phyloP scores from a whole-genome alignment of 2,888 invertebrate species.

The Agrotis ipsilon region DNA sequence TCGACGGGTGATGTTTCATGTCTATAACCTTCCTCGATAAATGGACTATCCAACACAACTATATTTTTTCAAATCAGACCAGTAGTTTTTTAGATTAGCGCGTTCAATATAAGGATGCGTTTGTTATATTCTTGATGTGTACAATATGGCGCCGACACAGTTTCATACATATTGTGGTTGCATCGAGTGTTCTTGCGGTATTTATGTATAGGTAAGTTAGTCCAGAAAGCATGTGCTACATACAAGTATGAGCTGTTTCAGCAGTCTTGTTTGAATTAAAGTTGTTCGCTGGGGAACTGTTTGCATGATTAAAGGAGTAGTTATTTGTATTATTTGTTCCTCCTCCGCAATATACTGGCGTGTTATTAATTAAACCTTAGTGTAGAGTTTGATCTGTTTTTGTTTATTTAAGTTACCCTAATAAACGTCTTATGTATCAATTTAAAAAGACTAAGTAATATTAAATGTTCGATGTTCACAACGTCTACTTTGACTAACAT shows the following conservation, averaged over 20 bases:
- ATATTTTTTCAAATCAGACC: no score
- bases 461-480: no score
- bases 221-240: constrained; percentile 42
- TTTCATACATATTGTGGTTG: no score
- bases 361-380: constrained; percentile 27
- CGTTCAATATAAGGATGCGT: not conserved
- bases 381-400: constrained; percentile 6
- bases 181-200: constrained; percentile 12
- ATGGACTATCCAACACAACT: no score
- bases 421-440: no score
- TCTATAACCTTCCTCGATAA: no score
- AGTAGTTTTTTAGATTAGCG: no score
- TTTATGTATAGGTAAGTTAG: constrained; percentile 35
- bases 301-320: constrained; percentile 52
- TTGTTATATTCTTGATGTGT: not conserved
- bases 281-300: constrained; percentile 44
- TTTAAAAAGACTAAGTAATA: no score
- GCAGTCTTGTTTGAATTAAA: constrained; percentile 52
- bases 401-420: not conserved
- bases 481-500: no score
- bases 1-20: no score
- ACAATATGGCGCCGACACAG: no score
- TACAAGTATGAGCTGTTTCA: constrained; percentile 27
- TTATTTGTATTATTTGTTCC: constrained; percentile 40
- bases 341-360: constrained; percentile 2